These are phyloP conservation scores for Cnemophilus loriae DNA, from an alignment of 2,113 vertebrate species.

Conservation along the genomic window DNA sequence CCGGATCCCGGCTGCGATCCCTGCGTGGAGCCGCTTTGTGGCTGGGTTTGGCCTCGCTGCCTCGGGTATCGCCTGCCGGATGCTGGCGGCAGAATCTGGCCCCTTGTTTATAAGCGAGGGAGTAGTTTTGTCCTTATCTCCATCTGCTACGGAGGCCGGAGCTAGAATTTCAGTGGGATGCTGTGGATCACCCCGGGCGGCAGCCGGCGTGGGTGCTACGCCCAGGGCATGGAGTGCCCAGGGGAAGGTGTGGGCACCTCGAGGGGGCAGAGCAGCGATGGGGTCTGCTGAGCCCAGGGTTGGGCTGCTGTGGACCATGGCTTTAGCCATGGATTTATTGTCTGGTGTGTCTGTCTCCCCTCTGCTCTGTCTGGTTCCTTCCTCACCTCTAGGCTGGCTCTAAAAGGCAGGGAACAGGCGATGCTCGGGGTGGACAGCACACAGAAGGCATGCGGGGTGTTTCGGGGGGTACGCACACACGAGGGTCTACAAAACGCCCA, in stretches of 20 bases:
- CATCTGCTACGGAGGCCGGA: neutral
- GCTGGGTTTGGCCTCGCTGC: neutral
- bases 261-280: rapidly evolving
- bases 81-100: conserved; percentile 32
- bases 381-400: neutral
- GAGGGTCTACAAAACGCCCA: neutral
- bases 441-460: neutral
- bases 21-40: neutral
- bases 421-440: neutral
- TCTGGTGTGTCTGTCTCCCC: neutral
- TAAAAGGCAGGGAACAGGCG: neutral
- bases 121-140: conserved; percentile 47
- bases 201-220: neutral
- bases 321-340: neutral
- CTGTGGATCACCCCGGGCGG: neutral
- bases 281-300: neutral
- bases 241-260: neutral
- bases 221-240: neutral
- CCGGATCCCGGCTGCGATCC: neutral
- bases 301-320: neutral
- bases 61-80: neutral
- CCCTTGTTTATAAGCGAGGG: conserved; percentile 28
- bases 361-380: neutral
- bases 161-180: conserved; percentile 34
- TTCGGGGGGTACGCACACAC: rapidly evolving